Conservation (phyloP, 1,140 invertebrate genomes). For the Monomorium pharaonis region DNA sequence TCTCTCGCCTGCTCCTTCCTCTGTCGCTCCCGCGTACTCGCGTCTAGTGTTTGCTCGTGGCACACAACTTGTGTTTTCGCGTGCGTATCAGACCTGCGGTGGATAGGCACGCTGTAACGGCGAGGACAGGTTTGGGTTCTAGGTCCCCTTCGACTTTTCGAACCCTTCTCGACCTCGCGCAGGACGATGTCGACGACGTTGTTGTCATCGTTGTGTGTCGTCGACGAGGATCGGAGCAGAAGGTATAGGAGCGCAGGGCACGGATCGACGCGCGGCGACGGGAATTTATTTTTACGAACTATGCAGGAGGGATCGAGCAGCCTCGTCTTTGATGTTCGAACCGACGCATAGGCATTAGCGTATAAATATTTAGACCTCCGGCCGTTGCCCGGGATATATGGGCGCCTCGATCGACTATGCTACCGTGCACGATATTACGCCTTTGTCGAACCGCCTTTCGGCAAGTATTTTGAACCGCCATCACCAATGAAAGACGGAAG, state of each 20-base stretch:
- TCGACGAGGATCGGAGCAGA: constrained; percentile 20
- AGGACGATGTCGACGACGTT: constrained; percentile 27
- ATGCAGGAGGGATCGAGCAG: constrained; percentile 72
- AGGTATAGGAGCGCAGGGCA: constrained; percentile 37
- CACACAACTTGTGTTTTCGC: constrained; percentile 80
- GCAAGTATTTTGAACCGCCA: constrained; percentile 61
- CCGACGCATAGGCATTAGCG: constrained; percentile 79
- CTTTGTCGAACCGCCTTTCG: constrained; percentile 70
- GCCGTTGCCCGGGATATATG: constrained; percentile 74
- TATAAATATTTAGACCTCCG: constrained; percentile 83
- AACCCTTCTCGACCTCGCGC: constrained; percentile 53
- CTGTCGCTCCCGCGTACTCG: constrained; percentile 22
- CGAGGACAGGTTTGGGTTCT: constrained; percentile 29
- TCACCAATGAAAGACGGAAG: constrained; percentile 41
- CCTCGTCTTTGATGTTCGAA: constrained; percentile 82
- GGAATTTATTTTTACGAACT: constrained; percentile 83
- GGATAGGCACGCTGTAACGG: constrained; percentile 27
- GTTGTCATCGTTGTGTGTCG: constrained; percentile 48
- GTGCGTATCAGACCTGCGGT: constrained; percentile 72
- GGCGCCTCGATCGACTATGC: constrained; percentile 70
- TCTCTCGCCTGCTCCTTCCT: constrained; percentile 3
- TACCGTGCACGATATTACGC: constrained; percentile 69
- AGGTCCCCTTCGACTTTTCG: constrained; percentile 60
- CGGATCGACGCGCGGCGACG: constrained; percentile 53
- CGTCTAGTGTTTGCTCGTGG: constrained; percentile 76